Percentiles rank a stretch among this genome's conserved stretches.
phyloP scores from a whole-genome alignment of 2,113 vertebrate genomes.

The Todiramphus saurophagus region DNA sequence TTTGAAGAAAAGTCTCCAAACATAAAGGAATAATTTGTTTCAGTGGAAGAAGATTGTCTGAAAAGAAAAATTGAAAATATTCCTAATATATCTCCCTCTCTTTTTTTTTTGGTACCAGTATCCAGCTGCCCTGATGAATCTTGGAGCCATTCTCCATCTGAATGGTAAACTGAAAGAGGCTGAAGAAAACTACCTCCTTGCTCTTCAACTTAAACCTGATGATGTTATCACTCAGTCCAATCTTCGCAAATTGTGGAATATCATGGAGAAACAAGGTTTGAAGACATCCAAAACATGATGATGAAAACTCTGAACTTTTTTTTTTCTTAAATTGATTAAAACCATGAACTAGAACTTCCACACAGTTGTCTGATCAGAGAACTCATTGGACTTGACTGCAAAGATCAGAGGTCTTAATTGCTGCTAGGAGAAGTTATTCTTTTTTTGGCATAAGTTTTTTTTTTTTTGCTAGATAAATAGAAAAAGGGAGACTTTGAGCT shows the following conservation, averaged over 20 bases:
- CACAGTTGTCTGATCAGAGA: constrained; percentile 1
- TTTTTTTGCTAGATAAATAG: constrained; percentile 37
- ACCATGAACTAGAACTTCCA: constrained; percentile 33
- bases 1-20: constrained; percentile 37
- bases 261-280: constrained; percentile 98
- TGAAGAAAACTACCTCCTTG: constrained; percentile 94
- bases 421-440: constrained; percentile 60
- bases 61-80: constrained; percentile 6
- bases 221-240: constrained; percentile 98
- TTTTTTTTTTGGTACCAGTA: constrained; percentile 79
- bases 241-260: constrained; percentile 97
- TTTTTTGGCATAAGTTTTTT: constrained; percentile 29
- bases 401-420: constrained; percentile 29
- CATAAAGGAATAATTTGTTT: constrained; percentile 43
- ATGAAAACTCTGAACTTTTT: neutral
- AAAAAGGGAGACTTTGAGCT: constrained; percentile 33
- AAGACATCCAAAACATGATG: constrained; percentile 88
- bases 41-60: constrained; percentile 28
- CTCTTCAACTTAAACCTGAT: constrained; percentile 93
- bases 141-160: constrained; percentile 98
- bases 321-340: neutral
- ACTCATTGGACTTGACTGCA: constrained; percentile 10
- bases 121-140: constrained; percentile 96
- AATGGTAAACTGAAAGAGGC: constrained; percentile 93
- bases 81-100: constrained; percentile 16